Percentiles rank a stretch among this genome's conserved stretches.
phyloP scores from a whole-genome alignment of 2,888 invertebrate species.

The Mythimna impura region DNA sequence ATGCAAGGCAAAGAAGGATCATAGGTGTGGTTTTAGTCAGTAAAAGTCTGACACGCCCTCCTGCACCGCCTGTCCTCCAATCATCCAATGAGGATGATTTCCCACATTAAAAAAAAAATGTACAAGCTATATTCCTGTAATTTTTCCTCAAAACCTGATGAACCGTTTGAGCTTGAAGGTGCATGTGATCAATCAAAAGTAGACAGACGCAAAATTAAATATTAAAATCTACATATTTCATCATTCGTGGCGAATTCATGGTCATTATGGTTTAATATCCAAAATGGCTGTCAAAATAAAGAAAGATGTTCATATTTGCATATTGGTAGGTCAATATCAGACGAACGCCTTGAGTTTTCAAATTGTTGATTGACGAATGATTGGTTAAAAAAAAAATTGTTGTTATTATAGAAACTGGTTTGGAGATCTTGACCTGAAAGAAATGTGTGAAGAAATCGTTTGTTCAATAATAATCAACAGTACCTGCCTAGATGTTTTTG shows the following conservation, averaged over 20 bases:
- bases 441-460: constrained; percentile 12
- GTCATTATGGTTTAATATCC: not conserved
- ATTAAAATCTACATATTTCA: constrained; percentile 19
- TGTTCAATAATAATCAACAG: not conserved
- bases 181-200: no score
- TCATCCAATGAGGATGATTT: no score
- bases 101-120: no score
- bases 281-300: constrained; percentile 15
- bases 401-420: constrained; percentile 32
- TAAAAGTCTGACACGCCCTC: no score
- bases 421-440: constrained; percentile 39
- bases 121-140: no score
- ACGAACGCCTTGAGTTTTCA: constrained; percentile 34
- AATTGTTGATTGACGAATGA: constrained; percentile 8
- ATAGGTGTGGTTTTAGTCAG: no score
- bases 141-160: no score
- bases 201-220: not conserved
- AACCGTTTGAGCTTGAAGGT: no score
- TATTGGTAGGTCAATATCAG: constrained; percentile 13
- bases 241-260: constrained; percentile 18
- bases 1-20: no score
- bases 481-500: no score
- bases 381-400: constrained; percentile 21
- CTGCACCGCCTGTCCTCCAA: no score
- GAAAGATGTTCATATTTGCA: constrained; percentile 29